Percentiles rank a stretch among this genome's conserved stretches.
Evolutionary conservation across 2,113 vertebrate species (phyloP).

Genomic region (Apaloderma vittatum): DNA sequence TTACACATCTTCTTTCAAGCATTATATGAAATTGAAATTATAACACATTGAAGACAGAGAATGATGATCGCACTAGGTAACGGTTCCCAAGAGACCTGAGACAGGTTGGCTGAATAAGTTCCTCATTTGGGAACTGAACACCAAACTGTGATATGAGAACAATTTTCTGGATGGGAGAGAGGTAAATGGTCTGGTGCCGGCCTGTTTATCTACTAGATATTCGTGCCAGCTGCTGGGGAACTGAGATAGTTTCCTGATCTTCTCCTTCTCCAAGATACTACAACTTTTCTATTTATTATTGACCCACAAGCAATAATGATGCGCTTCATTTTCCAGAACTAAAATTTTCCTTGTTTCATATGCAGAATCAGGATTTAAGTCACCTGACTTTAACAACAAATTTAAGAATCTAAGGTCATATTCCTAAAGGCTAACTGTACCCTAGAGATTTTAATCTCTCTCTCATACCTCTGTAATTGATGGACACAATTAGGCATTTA

Average conservation of each 20-base stretch:
- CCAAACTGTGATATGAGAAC: neutral
- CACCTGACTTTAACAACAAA: neutral
- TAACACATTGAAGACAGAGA: neutral
- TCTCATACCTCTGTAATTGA: neutral
- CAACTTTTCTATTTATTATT: neutral
- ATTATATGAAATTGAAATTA: neutral
- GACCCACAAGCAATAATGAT: neutral
- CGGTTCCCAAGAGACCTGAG: neutral
- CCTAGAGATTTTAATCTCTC: neutral
- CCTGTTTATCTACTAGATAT: neutral
- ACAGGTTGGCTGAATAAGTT: neutral
- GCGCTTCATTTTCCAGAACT: neutral
- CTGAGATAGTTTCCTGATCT: neutral
- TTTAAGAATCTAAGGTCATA: neutral
- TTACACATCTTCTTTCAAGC: conserved; percentile 19
- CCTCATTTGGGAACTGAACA: neutral
- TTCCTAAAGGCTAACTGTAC: neutral
- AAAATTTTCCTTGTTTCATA: neutral
- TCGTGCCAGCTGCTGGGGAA: neutral
- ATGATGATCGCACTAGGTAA: neutral
- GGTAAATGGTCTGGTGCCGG: conserved; percentile 25
- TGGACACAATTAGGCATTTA: neutral
- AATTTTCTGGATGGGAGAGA: conserved; percentile 41
- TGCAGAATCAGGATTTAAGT: neutral
- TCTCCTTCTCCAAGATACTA: neutral